Conservation (phyloP, 2,113 vertebrate species). For the Misgurnus mizolepis region DNA sequence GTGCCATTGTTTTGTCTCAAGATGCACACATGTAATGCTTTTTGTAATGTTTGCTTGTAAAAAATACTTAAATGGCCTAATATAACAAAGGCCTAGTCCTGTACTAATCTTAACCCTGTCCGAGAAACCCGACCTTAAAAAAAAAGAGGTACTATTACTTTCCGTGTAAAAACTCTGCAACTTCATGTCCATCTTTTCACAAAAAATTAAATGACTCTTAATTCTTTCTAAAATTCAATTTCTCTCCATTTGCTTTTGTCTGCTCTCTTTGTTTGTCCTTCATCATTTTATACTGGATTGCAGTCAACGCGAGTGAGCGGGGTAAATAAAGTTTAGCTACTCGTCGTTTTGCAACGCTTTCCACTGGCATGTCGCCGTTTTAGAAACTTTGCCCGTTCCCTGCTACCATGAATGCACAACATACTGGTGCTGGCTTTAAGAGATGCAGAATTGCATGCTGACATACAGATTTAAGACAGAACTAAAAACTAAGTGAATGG, state of each 20-base stretch:
- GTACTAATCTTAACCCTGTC: background rate
- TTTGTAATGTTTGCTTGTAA: too few relatives aligned
- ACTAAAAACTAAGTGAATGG: conserved; percentile 49
- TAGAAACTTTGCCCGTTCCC: conserved; percentile 33
- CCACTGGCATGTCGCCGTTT: conserved; percentile 68
- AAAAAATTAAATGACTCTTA: conserved; percentile 62
- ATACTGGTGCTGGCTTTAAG: conserved; percentile 52
- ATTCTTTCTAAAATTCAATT: conserved; percentile 69
- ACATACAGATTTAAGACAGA: conserved; percentile 51
- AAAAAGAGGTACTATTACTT: background rate
- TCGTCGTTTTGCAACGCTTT: conserved; percentile 72
- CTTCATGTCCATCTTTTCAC: conserved; percentile 65
- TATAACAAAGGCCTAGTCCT: too few relatives aligned
- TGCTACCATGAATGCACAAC: conserved; percentile 49
- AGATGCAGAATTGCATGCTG: conserved; percentile 69
- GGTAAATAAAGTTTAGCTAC: conserved; percentile 84
- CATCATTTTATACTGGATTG: conserved; percentile 76
- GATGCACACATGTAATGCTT: too few relatives aligned
- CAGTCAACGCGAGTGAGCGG: conserved; percentile 91
- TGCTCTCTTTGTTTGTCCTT: conserved; percentile 73
- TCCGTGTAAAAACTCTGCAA: conserved; percentile 55
- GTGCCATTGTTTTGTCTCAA: too few relatives aligned
- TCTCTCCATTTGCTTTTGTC: conserved; percentile 85
- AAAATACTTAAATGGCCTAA: too few relatives aligned
- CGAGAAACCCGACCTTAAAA: background rate